Base-by-base conservation (phyloP, 2,888 invertebrate species). In the Ophioninae sp. region DNA sequence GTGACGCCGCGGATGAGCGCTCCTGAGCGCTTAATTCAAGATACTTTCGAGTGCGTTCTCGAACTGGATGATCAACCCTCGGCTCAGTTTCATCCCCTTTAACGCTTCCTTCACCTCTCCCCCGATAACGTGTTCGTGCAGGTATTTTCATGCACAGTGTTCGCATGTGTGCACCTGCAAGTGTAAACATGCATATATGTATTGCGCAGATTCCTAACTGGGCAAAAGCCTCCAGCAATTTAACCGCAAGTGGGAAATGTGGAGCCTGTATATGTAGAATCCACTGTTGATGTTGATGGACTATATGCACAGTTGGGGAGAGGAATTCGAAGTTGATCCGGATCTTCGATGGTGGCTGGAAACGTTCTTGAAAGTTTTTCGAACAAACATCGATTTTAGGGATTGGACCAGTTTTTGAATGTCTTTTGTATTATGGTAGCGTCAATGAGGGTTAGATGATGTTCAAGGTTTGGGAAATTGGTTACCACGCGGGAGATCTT, bases 21-120 rank as follows among this genome's bases (percentile, higher is more conserved):
- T 75, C 68, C 75, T 64, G 69, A 51, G 80, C 77, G 80, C 82
- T 84, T 82, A 81, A 85, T 84, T 84, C 67, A 73, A 22, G 75
- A 74, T 80, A 80, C 82, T 85, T 81, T 73, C 61, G 65, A 82
- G 78, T 80, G 82, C 84, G 79, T 80, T 75, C 74, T 68, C 59
- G 72, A 63, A 69, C 41, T 41, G 30, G 79, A 74, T 61, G 65
- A 81, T 84, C 72, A 51, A 61, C 56, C 30, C 75, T 68, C 79
- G 22, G 51, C 71, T 71, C 64, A 44, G 64, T 71, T 78, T 77
- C 44, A 51, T 74, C 72, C 56, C 23, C 67, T 58, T 64, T 73
- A 78, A 61, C 78, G 30, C 44, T 68, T 56, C 44, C 65, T 59
- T 69, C 72, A 44, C 73, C 23, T 37, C 30, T 2, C 30, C 61